Base-by-base conservation (phyloP, 2,797 vertebrate species). In the Oreonectes daqikongensis region DNA sequence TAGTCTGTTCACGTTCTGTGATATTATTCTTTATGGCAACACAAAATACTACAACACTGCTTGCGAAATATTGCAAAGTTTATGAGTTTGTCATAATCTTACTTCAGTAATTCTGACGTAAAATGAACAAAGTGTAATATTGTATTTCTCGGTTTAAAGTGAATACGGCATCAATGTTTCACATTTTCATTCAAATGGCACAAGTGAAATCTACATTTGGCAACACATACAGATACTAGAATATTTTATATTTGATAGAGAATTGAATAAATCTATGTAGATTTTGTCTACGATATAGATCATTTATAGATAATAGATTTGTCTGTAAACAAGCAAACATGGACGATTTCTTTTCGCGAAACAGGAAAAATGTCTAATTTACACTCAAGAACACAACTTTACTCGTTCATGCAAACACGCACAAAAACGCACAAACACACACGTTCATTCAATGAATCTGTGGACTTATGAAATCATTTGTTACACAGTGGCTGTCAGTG, bases 401-500 rank as follows among this genome's bases (percentile, higher is more conserved):
- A 48, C 17, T 53, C 46, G 50, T 32, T 30, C 60, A 50, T 63
- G 61, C 65, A 60, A 73, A 52, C 63, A 52, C 60, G 69, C 59
- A 60, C 79, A 42, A 52, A 65, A 40, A 78, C 32, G 38, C 44
- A 42, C 44, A 10, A 60, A 46, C 57, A 17, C 68, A 57, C 44
- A 55, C 69, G 85, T 81, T 72, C 71, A 88, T 87, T 88, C 88
- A 89, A 83, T 86, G 81, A 89, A 82, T 83, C 84, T 77, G 85
- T 67, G 20, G 52, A 83, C 75, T 91, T 84, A 87, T 85, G 86
- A 81, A 85, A 83, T 90, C 88, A 88, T 87, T 84, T 86, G 84
- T 89, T 87, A 88, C 91, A 90, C 91, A 92, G 90, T 92, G 90
- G 86, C 81, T 85, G 89, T 92, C 89, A 91, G 90, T 92, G 91